Percentiles rank a stretch among this genome's conserved stretches.
Evolutionary conservation across 2,797 vertebrate species (phyloP).

Genomic region (Megalops cyprinoides): DNA sequence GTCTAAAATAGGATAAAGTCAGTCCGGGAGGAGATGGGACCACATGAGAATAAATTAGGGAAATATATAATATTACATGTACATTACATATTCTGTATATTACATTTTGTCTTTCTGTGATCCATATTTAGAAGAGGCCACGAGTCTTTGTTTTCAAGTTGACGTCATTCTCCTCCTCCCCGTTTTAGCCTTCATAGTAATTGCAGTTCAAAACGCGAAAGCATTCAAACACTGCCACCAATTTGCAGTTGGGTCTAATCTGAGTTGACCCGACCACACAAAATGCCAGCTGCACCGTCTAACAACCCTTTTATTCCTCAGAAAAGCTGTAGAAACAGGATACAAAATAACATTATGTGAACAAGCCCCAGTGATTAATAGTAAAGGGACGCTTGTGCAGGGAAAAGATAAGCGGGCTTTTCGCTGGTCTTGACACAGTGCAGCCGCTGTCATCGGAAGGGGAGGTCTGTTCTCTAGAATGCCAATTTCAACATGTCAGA

Average conservation of each 20-base stretch:
- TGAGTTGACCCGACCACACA: not conserved
- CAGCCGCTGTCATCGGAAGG: too few relatives aligned
- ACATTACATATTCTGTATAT: too few relatives aligned
- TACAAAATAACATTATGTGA: not conserved
- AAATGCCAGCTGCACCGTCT: not conserved
- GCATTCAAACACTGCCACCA: not conserved
- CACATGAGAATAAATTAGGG: too few relatives aligned
- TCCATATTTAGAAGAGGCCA: too few relatives aligned
- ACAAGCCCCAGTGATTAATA: not conserved
- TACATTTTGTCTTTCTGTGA: not conserved
- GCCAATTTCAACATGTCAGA: too few relatives aligned
- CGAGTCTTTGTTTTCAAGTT: too few relatives aligned
- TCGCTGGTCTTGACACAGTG: not conserved
- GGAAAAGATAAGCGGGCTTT: not conserved
- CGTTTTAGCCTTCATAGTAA: not conserved
- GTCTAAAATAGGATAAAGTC: too few relatives aligned
- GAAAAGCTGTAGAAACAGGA: not conserved
- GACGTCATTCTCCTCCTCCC: conserved; percentile 13
- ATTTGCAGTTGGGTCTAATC: not conserved
- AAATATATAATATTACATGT: too few relatives aligned
- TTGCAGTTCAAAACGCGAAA: not conserved
- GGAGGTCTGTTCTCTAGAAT: too few relatives aligned
- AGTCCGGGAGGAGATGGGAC: too few relatives aligned
- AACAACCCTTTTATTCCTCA: not conserved
- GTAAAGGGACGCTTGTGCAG: not conserved